These are phyloP conservation scores for Acanthococcus lagerstroemiae DNA, from an alignment of 2,888 invertebrate species.

Conservation along the genomic window DNA sequence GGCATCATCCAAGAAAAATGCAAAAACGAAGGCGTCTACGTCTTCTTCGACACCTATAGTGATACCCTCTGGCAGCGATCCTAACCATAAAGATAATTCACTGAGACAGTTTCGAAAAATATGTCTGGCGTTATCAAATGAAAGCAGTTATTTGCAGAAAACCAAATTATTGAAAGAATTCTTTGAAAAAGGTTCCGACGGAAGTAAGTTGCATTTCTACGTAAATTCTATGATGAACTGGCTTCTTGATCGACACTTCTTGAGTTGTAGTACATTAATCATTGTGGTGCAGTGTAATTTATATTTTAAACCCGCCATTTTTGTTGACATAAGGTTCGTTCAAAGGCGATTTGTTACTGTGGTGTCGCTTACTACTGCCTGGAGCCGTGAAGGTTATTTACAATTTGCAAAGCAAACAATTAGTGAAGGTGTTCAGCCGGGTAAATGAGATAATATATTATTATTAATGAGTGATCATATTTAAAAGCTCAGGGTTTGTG, in stretches of 20 bases:
- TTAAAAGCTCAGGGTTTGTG: no score
- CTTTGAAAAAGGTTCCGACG: conserved; percentile 48
- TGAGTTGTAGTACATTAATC: no score
- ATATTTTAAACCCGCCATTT: no score
- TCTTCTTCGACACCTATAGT: background rate
- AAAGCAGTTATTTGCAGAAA: conserved; percentile 71
- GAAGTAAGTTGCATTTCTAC: conserved; percentile 34
- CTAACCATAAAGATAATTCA: conserved; percentile 51
- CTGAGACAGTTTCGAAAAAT: conserved; percentile 67
- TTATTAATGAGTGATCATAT: no score
- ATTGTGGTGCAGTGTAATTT: no score
- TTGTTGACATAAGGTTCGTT: no score
- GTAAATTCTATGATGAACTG: no score
- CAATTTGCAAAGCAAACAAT: conserved; percentile 83
- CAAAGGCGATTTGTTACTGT: conserved; percentile 48
- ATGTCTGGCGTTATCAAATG: conserved; percentile 65
- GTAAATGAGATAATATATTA: conserved; percentile 38
- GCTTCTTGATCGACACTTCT: no score
- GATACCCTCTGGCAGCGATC: conserved; percentile 4
- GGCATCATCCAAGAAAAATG: conserved; percentile 9
- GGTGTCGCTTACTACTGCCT: conserved; percentile 76
- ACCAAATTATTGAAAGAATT: conserved; percentile 59
- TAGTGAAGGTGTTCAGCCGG: conserved; percentile 76
- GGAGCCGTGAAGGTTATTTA: conserved; percentile 74
- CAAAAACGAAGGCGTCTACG: background rate